Evolutionary conservation across 1,140 invertebrate species (phyloP).

Genomic region (Reticulitermes speratus): DNA sequence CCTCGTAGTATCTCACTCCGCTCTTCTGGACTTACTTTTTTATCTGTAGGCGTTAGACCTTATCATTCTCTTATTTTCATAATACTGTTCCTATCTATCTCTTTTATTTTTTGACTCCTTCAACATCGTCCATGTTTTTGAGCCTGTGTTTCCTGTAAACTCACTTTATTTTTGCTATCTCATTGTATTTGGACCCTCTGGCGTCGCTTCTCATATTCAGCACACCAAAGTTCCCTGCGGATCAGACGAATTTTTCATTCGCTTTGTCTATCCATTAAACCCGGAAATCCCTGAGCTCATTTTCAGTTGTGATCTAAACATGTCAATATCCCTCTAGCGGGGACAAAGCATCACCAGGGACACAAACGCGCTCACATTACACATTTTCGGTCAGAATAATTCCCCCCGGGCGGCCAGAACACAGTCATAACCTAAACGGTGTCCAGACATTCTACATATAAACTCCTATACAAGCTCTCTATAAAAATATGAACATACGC

Average conservation of each 20-base stretch:
- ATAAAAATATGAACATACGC: background rate
- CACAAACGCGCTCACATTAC: background rate
- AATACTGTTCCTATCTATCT: background rate
- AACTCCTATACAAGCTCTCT: background rate
- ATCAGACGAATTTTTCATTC: background rate
- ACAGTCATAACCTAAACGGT: background rate
- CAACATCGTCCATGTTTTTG: background rate
- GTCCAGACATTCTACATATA: background rate
- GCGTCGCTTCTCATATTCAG: background rate
- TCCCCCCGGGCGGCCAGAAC: background rate
- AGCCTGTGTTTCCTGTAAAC: background rate
- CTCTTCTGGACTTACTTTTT: background rate
- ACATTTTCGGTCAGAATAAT: background rate
- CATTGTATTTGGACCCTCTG: background rate
- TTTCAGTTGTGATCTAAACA: background rate
- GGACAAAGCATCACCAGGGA: background rate
- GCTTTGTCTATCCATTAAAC: background rate
- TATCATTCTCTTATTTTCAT: background rate
- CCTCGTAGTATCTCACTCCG: too few relatives aligned
- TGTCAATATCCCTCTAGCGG: background rate
- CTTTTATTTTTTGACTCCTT: background rate
- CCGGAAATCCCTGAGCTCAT: background rate
- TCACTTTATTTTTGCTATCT: background rate
- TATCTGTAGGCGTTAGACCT: background rate
- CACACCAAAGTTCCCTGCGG: background rate